These are phyloP conservation scores for Strix uralensis DNA, from an alignment of 2,113 vertebrate species.

Conservation along the genomic window DNA sequence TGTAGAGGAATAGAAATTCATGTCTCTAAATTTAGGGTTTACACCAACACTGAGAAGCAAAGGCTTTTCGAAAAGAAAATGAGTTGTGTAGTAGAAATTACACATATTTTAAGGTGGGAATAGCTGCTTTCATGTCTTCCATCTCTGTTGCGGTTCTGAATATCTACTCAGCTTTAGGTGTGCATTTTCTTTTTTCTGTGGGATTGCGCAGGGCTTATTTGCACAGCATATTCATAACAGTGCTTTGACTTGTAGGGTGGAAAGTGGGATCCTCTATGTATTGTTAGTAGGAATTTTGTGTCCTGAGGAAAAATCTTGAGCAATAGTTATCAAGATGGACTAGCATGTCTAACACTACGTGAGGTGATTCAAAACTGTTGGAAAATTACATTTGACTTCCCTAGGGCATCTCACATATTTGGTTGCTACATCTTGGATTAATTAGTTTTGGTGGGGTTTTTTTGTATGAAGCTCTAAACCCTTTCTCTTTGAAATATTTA, in stretches of 20 bases:
- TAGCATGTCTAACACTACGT: background rate
- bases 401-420: background rate
- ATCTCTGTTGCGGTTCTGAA: background rate
- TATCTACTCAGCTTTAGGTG: background rate
- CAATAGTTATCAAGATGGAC: background rate
- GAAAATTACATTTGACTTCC: background rate
- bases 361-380: background rate
- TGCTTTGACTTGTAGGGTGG: background rate
- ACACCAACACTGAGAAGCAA: background rate
- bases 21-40: background rate
- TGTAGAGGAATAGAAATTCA: background rate
- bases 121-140: background rate
- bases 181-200: background rate
- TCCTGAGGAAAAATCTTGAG: background rate
- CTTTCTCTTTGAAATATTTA: background rate
- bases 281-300: background rate
- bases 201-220: background rate
- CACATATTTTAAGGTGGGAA: background rate
- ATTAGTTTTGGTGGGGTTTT: background rate
- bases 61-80: background rate
- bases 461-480: background rate
- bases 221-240: background rate
- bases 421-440: background rate
- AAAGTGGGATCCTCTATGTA: background rate
- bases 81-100: background rate